phyloP scores from a whole-genome alignment of 2,797 vertebrate genomes.

The Cottoperca gobio region DNA sequence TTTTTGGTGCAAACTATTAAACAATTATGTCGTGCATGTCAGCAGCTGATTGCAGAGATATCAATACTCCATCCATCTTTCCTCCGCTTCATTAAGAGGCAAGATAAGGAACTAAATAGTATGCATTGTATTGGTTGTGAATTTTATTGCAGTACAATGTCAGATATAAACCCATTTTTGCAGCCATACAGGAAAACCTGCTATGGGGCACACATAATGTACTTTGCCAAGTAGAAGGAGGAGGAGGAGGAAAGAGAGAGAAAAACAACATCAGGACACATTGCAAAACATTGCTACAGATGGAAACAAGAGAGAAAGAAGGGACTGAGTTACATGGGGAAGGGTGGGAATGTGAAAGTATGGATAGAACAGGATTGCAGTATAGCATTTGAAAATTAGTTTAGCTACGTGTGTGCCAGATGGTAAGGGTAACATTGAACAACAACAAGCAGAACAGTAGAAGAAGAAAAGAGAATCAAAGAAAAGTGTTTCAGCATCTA shows the following conservation, averaged over 20 bases:
- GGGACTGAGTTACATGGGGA: constrained; percentile 10
- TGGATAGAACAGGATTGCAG: constrained; percentile 7
- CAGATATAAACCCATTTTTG: constrained; percentile 23
- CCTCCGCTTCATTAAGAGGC: constrained; percentile 10
- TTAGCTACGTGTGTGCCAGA: constrained; percentile 43
- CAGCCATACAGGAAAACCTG: constrained; percentile 42
- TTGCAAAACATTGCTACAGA: constrained; percentile 17
- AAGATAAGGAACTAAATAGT: neutral
- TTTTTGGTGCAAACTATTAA: constrained; percentile 11
- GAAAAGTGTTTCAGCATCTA: constrained; percentile 2
- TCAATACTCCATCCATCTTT: neutral
- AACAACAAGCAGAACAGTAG: neutral
- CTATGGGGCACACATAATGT: constrained; percentile 26
- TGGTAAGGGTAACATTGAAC: constrained; percentile 39
- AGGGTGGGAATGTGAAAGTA: constrained; percentile 11
- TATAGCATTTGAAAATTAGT: constrained; percentile 28
- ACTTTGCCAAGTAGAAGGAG: constrained; percentile 14
- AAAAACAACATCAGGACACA: constrained; percentile 28
- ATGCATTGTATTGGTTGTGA: neutral
- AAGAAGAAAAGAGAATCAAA: constrained; percentile 27
- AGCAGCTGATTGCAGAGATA: neutral
- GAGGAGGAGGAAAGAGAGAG: constrained; percentile 2
- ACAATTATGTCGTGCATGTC: neutral
- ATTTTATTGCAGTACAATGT: constrained; percentile 34
- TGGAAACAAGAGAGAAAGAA: constrained; percentile 29